phyloP scores from a whole-genome alignment of 2,797 vertebrate genomes.

The Manis javanica region DNA sequence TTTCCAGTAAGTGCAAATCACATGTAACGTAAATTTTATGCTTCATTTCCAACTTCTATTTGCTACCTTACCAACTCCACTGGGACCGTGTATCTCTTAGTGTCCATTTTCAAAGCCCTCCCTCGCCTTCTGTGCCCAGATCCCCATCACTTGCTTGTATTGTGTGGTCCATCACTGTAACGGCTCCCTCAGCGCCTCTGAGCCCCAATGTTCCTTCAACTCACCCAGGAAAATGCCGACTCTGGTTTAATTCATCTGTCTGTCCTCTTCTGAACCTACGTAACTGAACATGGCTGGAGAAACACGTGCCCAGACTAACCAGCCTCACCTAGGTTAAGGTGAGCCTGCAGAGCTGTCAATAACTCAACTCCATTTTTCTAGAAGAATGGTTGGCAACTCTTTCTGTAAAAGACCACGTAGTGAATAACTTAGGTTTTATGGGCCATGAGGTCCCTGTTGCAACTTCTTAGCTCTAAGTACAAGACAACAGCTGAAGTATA shows the following conservation, averaged over 20 bases:
- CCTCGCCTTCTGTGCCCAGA: no score
- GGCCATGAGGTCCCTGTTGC: not conserved
- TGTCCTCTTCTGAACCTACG: not conserved
- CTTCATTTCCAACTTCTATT: not conserved
- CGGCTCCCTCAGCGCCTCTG: not conserved
- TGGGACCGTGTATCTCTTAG: not conserved
- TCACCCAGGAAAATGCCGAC: not conserved
- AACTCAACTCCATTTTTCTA: not conserved
- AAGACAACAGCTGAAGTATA: not conserved
- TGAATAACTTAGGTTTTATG: not conserved
- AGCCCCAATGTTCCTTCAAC: not conserved
- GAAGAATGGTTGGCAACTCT: not conserved
- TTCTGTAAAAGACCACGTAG: not conserved
- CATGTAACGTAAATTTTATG: not conserved
- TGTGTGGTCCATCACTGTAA: not conserved
- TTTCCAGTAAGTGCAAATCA: not conserved
- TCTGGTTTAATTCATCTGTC: not conserved
- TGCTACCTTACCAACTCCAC: not conserved
- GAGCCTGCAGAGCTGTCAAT: not conserved
- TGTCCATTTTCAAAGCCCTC: not conserved
- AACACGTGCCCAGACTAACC: not conserved
- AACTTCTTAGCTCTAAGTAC: not conserved
- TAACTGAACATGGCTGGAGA: not conserved
- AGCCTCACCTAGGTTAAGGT: not conserved
- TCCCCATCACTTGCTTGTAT: not conserved